Percentiles rank a stretch among this genome's conserved stretches.
Evolutionary conservation across 2,113 vertebrate genomes (phyloP).

Genomic region (Dendropsophus ebraccatus): DNA sequence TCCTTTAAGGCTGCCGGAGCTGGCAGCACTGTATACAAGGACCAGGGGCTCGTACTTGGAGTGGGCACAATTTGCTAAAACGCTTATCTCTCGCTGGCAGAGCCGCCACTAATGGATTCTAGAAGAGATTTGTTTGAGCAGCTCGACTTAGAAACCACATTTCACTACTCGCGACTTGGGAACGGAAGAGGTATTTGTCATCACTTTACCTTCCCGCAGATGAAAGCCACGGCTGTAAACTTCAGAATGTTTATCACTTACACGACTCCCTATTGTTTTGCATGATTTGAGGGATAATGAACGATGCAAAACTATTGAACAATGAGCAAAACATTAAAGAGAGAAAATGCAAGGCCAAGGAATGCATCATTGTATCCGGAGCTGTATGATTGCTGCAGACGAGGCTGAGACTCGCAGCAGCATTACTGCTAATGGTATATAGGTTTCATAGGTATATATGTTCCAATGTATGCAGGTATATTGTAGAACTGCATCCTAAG

Average conservation of each 20-base stretch:
- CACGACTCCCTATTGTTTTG: not conserved
- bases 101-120: not conserved
- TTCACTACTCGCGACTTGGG: not conserved
- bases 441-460: too few species aligned
- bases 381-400: too few species aligned
- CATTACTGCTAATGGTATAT: too few species aligned
- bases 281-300: not conserved
- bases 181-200: not conserved
- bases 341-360: not conserved
- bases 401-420: too few species aligned
- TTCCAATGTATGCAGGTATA: too few species aligned
- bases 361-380: not conserved
- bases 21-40: not conserved
- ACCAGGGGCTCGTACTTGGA: not conserved
- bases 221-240: not conserved
- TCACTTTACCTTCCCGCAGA: not conserved
- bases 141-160: not conserved
- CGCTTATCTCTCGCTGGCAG: slow-evolving; percentile 20
- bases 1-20: not conserved
- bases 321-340: not conserved
- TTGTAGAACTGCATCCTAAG: too few species aligned
- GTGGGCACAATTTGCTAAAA: not conserved
- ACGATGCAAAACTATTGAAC: not conserved
- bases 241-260: not conserved
- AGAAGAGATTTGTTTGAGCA: slow-evolving; percentile 12